Base-by-base conservation (phyloP, 1,140 invertebrate genomes). In the Lepidostoma basale region DNA sequence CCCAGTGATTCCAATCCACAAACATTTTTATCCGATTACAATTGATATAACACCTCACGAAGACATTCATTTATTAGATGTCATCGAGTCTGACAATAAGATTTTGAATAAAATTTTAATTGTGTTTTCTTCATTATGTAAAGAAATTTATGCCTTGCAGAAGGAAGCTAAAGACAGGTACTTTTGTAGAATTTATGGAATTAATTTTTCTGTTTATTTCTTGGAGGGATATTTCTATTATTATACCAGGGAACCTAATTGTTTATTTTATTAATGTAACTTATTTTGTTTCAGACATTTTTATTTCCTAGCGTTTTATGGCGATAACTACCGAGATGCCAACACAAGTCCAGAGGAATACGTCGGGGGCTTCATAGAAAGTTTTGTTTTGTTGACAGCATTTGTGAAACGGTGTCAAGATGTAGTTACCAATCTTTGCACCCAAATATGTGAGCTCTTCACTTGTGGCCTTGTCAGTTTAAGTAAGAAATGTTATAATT, bases 41-140 rank as follows among this genome's bases (percentile, higher is more conserved):
- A 74, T 78, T 22, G 60, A 73, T 26, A 75, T 79, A 73, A 69
- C 79, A 23, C 83, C 86, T 5, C 81, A 81, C 70, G 92, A 93
- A 79, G 81, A 88, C 73, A 84, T 89, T 8, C 82, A 84, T 23
- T 75, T 93, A 39, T 78, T 91, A 23, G 85, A 91, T 69, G 76
- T 95, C 36, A 86, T 92, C 18, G 87, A 90, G 69, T 93, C 91
- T 22, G 92, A 96, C 78, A 94, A 94, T 78, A 90, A 91, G 77
- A 81, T 89, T 16, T 85, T 94, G 63, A 92, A 92, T 59, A 93
- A 94, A 82, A 86, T 94, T 14, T 80, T 96, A n/a, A 88, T 89
- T 26, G 90, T 92, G 0, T 85, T 95, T 44, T 87, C 89, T n/a
- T 86, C 90, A 36, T 81, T 94, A 0, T 95, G 92, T 78, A 83